A percentile compares a stretch with the other conserved stretches of the same genome.
Evolutionary conservation across 2,113 vertebrate genomes (phyloP).

Genomic region (Sinosuthora webbiana): DNA sequence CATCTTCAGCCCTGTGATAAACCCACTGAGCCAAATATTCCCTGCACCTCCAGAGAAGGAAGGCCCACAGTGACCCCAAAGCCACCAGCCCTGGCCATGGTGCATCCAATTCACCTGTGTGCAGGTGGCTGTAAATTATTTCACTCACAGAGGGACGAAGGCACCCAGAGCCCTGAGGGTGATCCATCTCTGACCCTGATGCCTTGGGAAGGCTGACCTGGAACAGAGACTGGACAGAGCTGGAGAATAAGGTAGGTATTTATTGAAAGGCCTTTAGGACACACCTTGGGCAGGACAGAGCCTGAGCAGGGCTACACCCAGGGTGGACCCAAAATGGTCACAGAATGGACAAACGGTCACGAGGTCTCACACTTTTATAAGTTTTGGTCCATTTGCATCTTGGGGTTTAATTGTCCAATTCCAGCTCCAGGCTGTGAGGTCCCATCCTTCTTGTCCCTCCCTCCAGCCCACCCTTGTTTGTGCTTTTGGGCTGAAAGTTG

Average conservation of each 20-base stretch:
- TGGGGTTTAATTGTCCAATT: neutral
- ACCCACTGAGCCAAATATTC: neutral
- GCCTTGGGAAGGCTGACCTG: neutral
- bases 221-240: neutral
- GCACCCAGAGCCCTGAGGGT: neutral
- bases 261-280: neutral
- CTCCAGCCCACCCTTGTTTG: too few species aligned
- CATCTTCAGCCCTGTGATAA: neutral
- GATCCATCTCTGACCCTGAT: neutral
- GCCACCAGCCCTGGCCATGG: neutral
- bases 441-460: neutral
- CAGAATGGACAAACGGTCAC: neutral
- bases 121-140: neutral
- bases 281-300: neutral
- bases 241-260: neutral
- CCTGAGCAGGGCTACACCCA: too few species aligned
- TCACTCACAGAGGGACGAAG: neutral
- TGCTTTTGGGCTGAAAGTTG: neutral
- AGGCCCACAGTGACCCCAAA: neutral
- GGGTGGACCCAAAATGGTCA: neutral
- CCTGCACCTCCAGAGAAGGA: neutral
- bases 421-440: neutral
- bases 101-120: neutral
- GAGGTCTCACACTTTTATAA: too few species aligned
- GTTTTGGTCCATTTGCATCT: neutral